A percentile compares a stretch with the other conserved stretches of the same genome.
phyloP scores from a whole-genome alignment of 2,113 vertebrate species.

The Epinephelus moara region DNA sequence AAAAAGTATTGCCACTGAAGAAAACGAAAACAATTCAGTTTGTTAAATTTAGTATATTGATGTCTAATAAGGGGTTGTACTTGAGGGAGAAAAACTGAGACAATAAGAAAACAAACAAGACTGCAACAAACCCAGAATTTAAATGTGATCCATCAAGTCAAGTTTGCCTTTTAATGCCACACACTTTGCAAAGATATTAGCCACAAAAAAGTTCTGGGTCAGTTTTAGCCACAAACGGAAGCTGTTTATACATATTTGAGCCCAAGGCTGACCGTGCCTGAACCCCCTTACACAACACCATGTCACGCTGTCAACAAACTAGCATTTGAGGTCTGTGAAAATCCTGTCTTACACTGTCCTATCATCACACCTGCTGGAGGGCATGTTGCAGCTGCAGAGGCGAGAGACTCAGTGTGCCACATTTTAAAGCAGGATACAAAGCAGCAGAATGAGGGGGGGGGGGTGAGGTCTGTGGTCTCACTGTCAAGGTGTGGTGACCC shows the following conservation, averaged over 20 bases:
- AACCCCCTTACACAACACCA: conserved; percentile 1
- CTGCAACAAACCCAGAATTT: background rate
- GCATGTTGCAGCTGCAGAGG: conserved; percentile 54
- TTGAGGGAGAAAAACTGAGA: background rate
- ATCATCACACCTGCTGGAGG: conserved; percentile 63
- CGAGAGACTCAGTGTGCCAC: conserved; percentile 22
- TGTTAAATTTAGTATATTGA: background rate
- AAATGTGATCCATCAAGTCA: background rate
- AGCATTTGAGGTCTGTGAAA: conserved; percentile 53
- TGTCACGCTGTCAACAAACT: conserved; percentile 50
- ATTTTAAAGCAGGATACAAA: conserved; percentile 58
- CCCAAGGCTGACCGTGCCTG: conserved; percentile 24
- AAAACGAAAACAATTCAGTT: too few relatives aligned
- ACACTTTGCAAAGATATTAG: background rate
- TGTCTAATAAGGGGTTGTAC: background rate
- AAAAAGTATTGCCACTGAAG: background rate
- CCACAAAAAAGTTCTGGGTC: background rate
- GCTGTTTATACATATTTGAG: conserved; percentile 24
- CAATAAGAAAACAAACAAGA: background rate
- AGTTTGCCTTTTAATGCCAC: background rate
- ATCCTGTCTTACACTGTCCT: conserved; percentile 50
- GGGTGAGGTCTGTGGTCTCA: conserved; percentile 25
- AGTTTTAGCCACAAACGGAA: conserved; percentile 23
- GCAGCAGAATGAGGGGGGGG: conserved; percentile 30
- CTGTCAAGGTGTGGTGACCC: conserved; percentile 46